These are phyloP conservation scores for Thaumetopoea pityocampa DNA, from an alignment of 1,140 invertebrate species.

Conservation along the genomic window DNA sequence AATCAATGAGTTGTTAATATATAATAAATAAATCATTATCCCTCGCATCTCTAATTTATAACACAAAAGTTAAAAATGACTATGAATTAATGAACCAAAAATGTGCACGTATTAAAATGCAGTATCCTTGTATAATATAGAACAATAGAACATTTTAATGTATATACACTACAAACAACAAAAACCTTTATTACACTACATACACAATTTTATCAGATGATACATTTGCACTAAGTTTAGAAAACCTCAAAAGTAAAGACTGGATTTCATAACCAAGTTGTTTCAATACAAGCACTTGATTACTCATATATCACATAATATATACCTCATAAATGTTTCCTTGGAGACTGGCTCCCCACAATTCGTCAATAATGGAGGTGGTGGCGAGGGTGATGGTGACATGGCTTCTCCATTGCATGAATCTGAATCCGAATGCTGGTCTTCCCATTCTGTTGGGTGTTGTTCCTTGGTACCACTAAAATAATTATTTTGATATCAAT, in stretches of 20 bases:
- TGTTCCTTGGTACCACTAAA: constrained; percentile 37
- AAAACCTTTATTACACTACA: too few species aligned
- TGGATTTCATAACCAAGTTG: neutral
- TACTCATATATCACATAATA: neutral
- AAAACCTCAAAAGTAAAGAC: neutral
- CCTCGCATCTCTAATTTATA: too few species aligned
- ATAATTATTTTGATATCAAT: too few species aligned
- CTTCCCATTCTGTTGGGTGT: constrained; percentile 41
- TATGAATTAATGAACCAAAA: constrained; percentile 8
- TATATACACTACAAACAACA: too few species aligned
- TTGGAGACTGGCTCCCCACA: constrained; percentile 53
- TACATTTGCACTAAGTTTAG: too few species aligned
- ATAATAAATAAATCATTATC: too few species aligned
- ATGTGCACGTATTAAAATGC: neutral
- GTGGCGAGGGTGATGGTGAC: constrained; percentile 58
- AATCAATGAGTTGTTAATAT: too few species aligned
- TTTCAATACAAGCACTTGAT: neutral
- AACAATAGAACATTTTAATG: too few species aligned
- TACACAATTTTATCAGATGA: too few species aligned
- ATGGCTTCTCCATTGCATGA: constrained; percentile 36
- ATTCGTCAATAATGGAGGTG: constrained; percentile 43
- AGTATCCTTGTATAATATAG: too few species aligned
- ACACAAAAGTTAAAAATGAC: too few species aligned
- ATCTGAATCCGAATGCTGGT: constrained; percentile 49
- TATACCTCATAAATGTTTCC: constrained; percentile 61